Conservation (phyloP, 2,113 vertebrate species). For the Aix galericulata region DNA sequence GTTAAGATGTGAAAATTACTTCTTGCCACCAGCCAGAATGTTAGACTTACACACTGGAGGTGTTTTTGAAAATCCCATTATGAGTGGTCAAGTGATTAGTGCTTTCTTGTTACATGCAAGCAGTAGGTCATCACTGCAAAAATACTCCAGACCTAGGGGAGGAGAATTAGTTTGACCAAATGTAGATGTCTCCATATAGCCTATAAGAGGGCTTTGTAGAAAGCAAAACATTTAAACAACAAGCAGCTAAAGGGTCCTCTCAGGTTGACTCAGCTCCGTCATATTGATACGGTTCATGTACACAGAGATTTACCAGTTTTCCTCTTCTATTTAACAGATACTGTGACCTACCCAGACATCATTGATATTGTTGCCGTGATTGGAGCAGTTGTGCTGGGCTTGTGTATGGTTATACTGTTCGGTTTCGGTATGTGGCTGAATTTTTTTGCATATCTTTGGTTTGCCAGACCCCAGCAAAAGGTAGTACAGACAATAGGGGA, state of each 20-base stretch:
- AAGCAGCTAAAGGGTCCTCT: neutral
- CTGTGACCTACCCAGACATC: neutral
- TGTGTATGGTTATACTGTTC: constrained; percentile 36
- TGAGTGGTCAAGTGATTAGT: neutral
- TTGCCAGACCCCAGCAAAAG: neutral
- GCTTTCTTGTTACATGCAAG: neutral
- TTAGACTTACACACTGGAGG: neutral
- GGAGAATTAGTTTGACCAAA: neutral
- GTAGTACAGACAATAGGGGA: neutral
- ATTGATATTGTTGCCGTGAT: constrained; percentile 29
- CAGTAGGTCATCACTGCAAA: neutral
- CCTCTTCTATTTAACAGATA: constrained; percentile 53
- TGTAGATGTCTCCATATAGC: neutral
- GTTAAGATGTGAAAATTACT: neutral
- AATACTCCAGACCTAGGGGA: neutral
- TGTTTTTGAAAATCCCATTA: neutral
- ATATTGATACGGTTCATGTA: neutral
- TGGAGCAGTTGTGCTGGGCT: constrained; percentile 31
- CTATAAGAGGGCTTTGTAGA: neutral
- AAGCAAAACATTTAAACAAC: neutral
- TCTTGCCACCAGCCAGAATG: neutral
- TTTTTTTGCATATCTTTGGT: neutral
- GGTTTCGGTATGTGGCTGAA: constrained; percentile 69
- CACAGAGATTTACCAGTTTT: neutral
- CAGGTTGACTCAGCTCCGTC: neutral